These are phyloP conservation scores for Fundulus diaphanus DNA, from an alignment of 2,797 vertebrate genomes.

Conservation along the genomic window DNA sequence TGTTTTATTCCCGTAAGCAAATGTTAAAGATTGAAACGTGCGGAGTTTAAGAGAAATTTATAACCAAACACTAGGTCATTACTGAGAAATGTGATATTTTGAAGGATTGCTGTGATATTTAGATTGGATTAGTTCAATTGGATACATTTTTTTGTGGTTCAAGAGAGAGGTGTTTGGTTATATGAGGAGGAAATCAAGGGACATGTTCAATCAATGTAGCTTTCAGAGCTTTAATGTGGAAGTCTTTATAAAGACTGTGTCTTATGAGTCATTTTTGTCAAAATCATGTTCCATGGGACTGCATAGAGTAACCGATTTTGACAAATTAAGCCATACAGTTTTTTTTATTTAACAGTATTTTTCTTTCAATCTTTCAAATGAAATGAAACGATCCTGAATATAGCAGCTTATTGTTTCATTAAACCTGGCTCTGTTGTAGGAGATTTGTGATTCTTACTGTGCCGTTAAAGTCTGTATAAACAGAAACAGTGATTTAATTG, in stretches of 20 bases:
- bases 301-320: not conserved
- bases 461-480: constrained; percentile 56
- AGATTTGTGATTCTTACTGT: constrained; percentile 40
- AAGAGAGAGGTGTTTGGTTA: not conserved
- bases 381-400: constrained; percentile 31
- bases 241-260: not conserved
- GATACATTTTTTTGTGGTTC: not conserved
- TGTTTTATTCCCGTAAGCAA: constrained; percentile 9
- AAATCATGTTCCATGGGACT: not conserved
- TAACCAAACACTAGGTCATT: not conserved
- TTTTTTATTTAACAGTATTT: not conserved
- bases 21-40: not conserved
- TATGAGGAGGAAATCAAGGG: not conserved
- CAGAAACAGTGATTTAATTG: constrained; percentile 64
- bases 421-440: constrained; percentile 13
- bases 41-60: not conserved
- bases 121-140: not conserved
- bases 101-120: not conserved
- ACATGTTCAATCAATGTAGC: not conserved
- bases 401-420: constrained; percentile 15
- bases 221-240: not conserved
- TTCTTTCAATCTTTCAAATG: not conserved
- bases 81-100: not conserved
- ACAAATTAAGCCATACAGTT: not conserved
- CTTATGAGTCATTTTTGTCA: not conserved